Evolutionary conservation across 2,113 vertebrate genomes (phyloP).

Genomic region (Bubo blakistoni): DNA sequence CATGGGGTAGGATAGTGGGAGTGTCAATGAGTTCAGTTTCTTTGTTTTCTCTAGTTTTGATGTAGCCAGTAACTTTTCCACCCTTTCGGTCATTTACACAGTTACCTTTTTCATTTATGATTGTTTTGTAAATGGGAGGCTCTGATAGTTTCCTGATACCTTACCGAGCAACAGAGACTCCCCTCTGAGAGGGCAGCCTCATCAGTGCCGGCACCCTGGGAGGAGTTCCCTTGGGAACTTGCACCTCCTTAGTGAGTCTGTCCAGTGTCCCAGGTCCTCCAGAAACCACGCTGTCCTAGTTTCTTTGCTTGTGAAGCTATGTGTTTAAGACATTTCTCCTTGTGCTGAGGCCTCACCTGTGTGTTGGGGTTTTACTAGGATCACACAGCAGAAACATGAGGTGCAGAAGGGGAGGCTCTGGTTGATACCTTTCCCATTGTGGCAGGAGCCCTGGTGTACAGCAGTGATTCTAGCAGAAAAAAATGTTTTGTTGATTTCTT

Average conservation of each 20-base stretch:
- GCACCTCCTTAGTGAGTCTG: neutral
- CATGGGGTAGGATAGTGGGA: neutral
- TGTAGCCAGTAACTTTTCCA: neutral
- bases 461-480: neutral
- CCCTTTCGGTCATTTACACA: neutral
- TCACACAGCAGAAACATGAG: neutral
- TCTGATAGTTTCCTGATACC: neutral
- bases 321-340: neutral
- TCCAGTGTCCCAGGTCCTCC: neutral
- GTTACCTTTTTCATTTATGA: neutral
- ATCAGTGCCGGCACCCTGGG: accelerated
- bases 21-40: neutral
- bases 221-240: neutral
- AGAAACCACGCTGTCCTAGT: neutral
- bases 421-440: neutral
- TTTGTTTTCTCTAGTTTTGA: neutral
- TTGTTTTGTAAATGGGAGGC: neutral
- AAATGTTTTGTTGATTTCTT: neutral
- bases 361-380: neutral
- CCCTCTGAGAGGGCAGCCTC: accelerated
- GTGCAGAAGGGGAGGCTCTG: neutral
- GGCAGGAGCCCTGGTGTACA: neutral
- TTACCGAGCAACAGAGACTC: neutral
- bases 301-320: neutral
- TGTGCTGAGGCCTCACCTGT: neutral